Evolutionary conservation across 2,888 invertebrate genomes (phyloP).

Genomic region (Lampropteryx suffumata): DNA sequence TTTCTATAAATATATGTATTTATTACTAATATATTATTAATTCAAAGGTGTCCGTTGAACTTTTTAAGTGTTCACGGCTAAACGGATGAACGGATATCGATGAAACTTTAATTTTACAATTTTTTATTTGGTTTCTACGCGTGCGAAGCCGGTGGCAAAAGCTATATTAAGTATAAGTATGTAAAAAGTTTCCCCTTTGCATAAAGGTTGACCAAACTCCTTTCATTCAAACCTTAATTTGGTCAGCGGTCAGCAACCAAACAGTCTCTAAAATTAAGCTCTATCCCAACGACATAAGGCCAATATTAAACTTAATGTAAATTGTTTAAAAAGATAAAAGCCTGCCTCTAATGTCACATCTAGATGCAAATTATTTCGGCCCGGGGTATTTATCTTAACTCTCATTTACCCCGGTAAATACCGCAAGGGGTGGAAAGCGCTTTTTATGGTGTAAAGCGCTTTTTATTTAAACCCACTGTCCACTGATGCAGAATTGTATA

Average conservation of each 20-base stretch:
- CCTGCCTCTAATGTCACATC: slow-evolving; percentile 75
- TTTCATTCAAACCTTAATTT: slow-evolving; percentile 19
- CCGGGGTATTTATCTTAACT: slow-evolving; percentile 75
- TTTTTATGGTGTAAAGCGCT: slow-evolving; percentile 42
- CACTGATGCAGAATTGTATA: background rate
- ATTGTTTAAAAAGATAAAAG: slow-evolving; percentile 58
- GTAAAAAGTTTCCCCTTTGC: background rate
- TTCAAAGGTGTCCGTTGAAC: no score
- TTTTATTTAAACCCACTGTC: slow-evolving; percentile 23
- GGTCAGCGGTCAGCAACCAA: background rate
- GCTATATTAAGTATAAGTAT: no score
- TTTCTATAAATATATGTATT: no score
- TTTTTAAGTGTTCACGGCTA: no score
- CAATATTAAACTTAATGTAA: slow-evolving; percentile 24
- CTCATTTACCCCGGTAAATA: slow-evolving; percentile 73
- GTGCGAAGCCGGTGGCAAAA: no score
- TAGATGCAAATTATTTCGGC: slow-evolving; percentile 79
- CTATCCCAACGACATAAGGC: slow-evolving; percentile 20
- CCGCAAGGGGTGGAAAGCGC: slow-evolving; percentile 60
- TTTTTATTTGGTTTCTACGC: no score
- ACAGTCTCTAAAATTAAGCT: slow-evolving; percentile 12
- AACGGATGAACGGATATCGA: no score
- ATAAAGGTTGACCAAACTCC: slow-evolving; percentile 7
- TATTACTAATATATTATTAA: no score
- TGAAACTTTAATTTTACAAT: no score